These are phyloP conservation scores for Drosophila equinoxialis DNA, from an alignment of 1,140 invertebrate species.

Conservation along the genomic window DNA sequence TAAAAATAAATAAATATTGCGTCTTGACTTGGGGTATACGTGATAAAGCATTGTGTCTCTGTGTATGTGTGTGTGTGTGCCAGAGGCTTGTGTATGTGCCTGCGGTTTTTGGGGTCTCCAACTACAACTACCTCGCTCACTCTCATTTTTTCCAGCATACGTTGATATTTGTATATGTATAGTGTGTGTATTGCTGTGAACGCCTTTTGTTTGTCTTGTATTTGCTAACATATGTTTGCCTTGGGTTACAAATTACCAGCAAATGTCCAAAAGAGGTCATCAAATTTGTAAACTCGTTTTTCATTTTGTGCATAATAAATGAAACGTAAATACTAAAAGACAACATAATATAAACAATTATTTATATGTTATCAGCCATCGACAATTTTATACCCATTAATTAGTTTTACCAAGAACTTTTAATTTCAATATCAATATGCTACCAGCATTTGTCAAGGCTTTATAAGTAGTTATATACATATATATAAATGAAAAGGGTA, in stretches of 20 bases:
- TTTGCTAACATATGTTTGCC: slow-evolving; percentile 79
- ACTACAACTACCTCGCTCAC: slow-evolving; percentile 39
- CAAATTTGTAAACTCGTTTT: slow-evolving; percentile 73
- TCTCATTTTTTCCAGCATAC: slow-evolving; percentile 41
- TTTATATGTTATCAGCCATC: not conserved
- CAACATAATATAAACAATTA: slow-evolving; percentile 27
- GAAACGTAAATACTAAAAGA: slow-evolving; percentile 61
- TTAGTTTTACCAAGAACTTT: not conserved
- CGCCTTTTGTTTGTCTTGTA: slow-evolving; percentile 74
- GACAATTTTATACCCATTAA: not conserved
- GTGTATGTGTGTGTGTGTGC: slow-evolving; percentile 13
- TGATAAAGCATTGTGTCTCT: slow-evolving; percentile 56
- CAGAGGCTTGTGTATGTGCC: slow-evolving; percentile 22
- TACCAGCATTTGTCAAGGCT: not conserved
- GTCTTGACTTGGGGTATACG: slow-evolving; percentile 64
- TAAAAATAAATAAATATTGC: slow-evolving; percentile 64
- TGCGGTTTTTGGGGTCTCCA: slow-evolving; percentile 42
- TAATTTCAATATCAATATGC: not conserved
- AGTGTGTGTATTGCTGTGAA: slow-evolving; percentile 15
- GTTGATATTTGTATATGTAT: slow-evolving; percentile 1
- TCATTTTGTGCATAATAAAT: slow-evolving; percentile 74
- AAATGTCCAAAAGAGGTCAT: slow-evolving; percentile 57
- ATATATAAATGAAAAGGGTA: no score
- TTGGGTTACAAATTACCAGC: slow-evolving; percentile 65
- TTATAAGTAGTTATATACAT: no score